A percentile compares a stretch with the other conserved stretches of the same genome.
Conservation (phyloP, 2,113 vertebrate genomes). For the Centrocercus urophasianus region DNA sequence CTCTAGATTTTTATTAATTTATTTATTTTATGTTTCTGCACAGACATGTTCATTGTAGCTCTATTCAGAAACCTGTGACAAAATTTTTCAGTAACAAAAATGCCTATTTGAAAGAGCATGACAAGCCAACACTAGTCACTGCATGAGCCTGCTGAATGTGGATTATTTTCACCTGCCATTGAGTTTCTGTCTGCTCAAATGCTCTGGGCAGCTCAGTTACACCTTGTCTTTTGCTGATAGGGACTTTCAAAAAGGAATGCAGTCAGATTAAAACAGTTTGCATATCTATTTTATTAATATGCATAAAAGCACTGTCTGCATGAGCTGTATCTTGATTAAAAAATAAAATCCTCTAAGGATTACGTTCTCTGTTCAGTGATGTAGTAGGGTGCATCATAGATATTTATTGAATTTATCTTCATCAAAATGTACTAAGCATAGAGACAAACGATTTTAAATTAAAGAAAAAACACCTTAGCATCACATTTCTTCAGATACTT, state of each 20-base stretch:
- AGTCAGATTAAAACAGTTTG: background rate
- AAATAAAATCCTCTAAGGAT: background rate
- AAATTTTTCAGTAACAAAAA: background rate
- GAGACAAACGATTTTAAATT: background rate
- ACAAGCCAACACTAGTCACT: background rate
- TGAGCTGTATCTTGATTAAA: background rate
- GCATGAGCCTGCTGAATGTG: background rate
- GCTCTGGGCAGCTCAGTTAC: background rate
- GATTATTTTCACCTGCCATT: background rate
- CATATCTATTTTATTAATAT: background rate
- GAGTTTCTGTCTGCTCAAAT: background rate
- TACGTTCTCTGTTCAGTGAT: background rate
- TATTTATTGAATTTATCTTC: background rate
- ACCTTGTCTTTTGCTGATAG: background rate
- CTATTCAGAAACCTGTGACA: background rate
- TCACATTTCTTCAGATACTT: accelerated
- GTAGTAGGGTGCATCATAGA: background rate
- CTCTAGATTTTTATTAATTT: background rate
- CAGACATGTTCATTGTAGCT: background rate
- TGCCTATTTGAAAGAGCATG: accelerated
- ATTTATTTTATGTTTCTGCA: background rate
- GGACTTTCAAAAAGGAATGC: background rate
- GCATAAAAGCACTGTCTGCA: background rate
- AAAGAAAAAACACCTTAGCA: background rate
- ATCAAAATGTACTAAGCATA: background rate